These are phyloP conservation scores for Chaenodraco wilsoni DNA, from an alignment of 2,797 vertebrate genomes.

Conservation along the genomic window DNA sequence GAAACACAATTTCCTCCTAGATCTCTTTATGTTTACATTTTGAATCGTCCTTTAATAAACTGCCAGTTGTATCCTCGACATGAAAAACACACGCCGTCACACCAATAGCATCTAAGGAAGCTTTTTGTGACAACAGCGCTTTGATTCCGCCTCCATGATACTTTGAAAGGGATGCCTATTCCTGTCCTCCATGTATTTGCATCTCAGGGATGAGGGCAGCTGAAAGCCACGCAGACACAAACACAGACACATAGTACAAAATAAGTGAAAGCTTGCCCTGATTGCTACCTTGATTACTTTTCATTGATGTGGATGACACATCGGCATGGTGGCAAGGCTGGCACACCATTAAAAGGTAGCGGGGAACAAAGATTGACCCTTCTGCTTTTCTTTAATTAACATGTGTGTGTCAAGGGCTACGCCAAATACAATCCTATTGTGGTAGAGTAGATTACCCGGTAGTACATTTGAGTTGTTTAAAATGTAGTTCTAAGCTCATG, in stretches of 20 bases:
- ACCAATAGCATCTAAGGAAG: slow-evolving; percentile 59
- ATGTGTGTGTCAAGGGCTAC: slow-evolving; percentile 43
- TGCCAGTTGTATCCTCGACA: slow-evolving; percentile 48
- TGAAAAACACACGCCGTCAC: slow-evolving; percentile 33
- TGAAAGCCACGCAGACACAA: slow-evolving; percentile 39
- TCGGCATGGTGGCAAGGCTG: slow-evolving; percentile 43
- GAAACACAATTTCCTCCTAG: slow-evolving; percentile 40
- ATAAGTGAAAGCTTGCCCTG: slow-evolving; percentile 52
- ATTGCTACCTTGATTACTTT: slow-evolving; percentile 71
- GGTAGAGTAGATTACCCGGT: slow-evolving; percentile 23
- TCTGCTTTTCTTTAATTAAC: slow-evolving; percentile 67
- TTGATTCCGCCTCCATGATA: slow-evolving; percentile 66
- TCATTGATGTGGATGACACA: slow-evolving; percentile 70
- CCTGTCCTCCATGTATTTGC: slow-evolving; percentile 71
- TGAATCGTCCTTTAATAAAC: slow-evolving; percentile 49
- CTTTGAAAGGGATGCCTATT: slow-evolving; percentile 76
- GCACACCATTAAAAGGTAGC: slow-evolving; percentile 38
- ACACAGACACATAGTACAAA: slow-evolving; percentile 13
- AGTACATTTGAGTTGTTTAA: slow-evolving; percentile 9
- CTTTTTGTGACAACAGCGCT: slow-evolving; percentile 62
- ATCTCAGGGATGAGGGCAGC: slow-evolving; percentile 64
- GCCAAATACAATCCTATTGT: slow-evolving; percentile 24
- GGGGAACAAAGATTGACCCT: slow-evolving; percentile 50
- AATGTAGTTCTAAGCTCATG: slow-evolving; percentile 20
- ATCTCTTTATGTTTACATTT: slow-evolving; percentile 32